Evolutionary conservation across 2,888 invertebrate genomes (phyloP).

Genomic region (Melanchra persicariae): DNA sequence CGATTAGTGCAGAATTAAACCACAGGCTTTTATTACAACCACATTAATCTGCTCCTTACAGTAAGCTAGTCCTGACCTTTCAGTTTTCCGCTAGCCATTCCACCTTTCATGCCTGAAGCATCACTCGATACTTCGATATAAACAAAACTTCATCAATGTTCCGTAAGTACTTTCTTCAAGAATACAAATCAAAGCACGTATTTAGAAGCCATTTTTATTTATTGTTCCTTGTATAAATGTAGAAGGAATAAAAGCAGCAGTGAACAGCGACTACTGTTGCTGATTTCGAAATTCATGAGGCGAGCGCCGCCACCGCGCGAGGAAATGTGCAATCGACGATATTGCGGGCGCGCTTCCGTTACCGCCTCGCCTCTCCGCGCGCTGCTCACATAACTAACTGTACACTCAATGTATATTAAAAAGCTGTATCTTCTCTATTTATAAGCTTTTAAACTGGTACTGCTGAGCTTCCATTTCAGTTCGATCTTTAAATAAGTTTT

Average conservation of each 20-base stretch:
- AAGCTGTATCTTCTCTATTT: slow-evolving; percentile 32
- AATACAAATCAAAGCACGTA: slow-evolving; percentile 37
- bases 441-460: slow-evolving; percentile 30
- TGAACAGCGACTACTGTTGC: slow-evolving; percentile 46
- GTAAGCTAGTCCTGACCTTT: no score
- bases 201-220: slow-evolving; percentile 29
- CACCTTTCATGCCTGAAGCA: background rate
- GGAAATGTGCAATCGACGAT: slow-evolving; percentile 75
- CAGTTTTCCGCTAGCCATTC: background rate
- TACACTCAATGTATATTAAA: slow-evolving; percentile 39
- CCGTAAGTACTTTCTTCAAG: background rate
- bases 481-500: slow-evolving; percentile 17
- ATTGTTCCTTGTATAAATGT: slow-evolving; percentile 25
- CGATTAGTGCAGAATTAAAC: background rate
- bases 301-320: slow-evolving; percentile 47
- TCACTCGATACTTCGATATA: background rate
- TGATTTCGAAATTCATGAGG: slow-evolving; percentile 74
- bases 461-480: slow-evolving; percentile 19
- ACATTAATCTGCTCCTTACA: slow-evolving; percentile 10
- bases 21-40: background rate
- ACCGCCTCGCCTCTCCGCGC: slow-evolving; percentile 25
- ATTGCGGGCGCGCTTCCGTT: slow-evolving; percentile 68
- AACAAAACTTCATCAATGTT: background rate
- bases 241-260: slow-evolving; percentile 30
- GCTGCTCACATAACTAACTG: slow-evolving; percentile 36